Percentiles rank a stretch among this genome's conserved stretches.
Conservation (phyloP, 2,888 invertebrate species). For the Allygus modestus region DNA sequence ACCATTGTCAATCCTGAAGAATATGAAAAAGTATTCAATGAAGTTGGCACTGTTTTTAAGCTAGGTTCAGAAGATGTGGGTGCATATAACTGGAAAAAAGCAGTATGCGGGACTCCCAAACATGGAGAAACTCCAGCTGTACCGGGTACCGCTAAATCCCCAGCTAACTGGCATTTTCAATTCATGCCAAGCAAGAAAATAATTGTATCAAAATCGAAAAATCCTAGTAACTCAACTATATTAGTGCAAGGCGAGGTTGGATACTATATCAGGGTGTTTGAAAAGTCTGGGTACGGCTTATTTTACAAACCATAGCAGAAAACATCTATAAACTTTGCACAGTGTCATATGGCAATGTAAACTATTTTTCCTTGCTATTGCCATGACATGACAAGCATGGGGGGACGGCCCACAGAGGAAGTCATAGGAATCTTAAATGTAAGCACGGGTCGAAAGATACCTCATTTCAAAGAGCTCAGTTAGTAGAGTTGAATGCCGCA, state of each 20-base stretch:
- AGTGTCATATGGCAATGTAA: too few relatives aligned
- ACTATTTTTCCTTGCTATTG: too few relatives aligned
- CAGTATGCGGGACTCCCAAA: constrained; percentile 51
- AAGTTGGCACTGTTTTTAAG: constrained; percentile 65
- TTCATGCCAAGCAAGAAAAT: constrained; percentile 57
- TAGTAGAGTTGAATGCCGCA: too few relatives aligned
- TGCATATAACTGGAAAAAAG: constrained; percentile 67
- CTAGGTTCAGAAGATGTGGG: constrained; percentile 64
- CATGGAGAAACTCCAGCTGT: constrained; percentile 61
- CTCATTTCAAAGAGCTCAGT: too few relatives aligned
- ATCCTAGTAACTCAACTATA: constrained; percentile 29
- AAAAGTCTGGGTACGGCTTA: too few relatives aligned
- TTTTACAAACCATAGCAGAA: too few relatives aligned
- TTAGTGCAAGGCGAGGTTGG: constrained; percentile 49
- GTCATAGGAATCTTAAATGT: too few relatives aligned
- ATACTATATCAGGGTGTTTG: too few relatives aligned
- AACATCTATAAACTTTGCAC: too few relatives aligned
- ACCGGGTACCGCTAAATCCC: constrained; percentile 49
- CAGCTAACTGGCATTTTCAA: constrained; percentile 52
- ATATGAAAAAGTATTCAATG: constrained; percentile 66
- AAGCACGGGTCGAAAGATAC: too few relatives aligned
- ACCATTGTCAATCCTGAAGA: constrained; percentile 64
- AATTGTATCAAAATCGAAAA: constrained; percentile 35
- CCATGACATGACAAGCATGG: too few relatives aligned
- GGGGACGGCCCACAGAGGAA: too few relatives aligned